These are phyloP conservation scores for Aphelinus atriplicis DNA, from an alignment of 1,140 invertebrate genomes.

Conservation along the genomic window DNA sequence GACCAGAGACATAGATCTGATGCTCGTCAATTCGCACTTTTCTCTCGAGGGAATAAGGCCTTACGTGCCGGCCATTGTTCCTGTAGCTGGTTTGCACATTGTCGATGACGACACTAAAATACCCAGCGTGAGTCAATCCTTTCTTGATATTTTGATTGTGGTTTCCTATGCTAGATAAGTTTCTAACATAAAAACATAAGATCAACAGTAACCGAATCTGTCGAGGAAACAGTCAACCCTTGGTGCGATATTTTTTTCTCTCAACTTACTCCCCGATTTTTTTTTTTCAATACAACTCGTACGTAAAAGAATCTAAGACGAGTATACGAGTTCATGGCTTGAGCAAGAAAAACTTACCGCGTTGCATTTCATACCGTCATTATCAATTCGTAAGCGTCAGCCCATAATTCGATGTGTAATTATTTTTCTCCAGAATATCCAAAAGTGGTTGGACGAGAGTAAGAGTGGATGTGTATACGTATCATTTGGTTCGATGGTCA, in stretches of 20 bases:
- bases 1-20: slow-evolving; percentile 61
- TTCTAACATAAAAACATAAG: too few relatives aligned
- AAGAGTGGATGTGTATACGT: slow-evolving; percentile 77
- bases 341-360: too few relatives aligned
- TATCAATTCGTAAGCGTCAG: background rate
- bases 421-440: slow-evolving; percentile 15
- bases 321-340: too few relatives aligned
- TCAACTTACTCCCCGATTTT: background rate
- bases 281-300: too few relatives aligned
- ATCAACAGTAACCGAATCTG: background rate
- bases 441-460: slow-evolving; percentile 74
- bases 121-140: slow-evolving; percentile 43
- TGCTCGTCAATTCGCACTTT: slow-evolving; percentile 54
- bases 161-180: background rate
- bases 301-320: background rate
- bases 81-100: slow-evolving; percentile 58
- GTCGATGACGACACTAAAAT: slow-evolving; percentile 42
- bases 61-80: slow-evolving; percentile 58
- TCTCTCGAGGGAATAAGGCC: slow-evolving; percentile 62
- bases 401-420: too few relatives aligned
- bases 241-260: background rate
- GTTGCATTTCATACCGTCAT: too few relatives aligned
- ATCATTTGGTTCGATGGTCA: slow-evolving; percentile 76
- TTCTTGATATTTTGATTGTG: too few relatives aligned
- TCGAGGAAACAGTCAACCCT: too few relatives aligned